phyloP scores from a whole-genome alignment of 2,797 vertebrate genomes.

The Melanotaenia pygmaea region DNA sequence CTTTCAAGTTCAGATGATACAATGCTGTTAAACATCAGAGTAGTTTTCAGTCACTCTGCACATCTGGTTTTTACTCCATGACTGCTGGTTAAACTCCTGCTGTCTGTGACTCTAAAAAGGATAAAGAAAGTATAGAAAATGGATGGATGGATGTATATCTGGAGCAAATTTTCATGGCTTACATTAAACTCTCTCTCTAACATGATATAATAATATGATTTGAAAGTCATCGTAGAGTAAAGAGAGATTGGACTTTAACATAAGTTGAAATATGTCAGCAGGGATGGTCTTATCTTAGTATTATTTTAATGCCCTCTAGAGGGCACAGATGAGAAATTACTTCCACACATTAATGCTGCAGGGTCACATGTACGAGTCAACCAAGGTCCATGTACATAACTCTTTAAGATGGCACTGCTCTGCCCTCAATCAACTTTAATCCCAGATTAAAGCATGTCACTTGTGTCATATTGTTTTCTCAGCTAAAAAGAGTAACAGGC shows the following conservation, averaged over 20 bases:
- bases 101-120: not conserved
- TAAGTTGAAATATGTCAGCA: not conserved
- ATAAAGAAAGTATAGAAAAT: not conserved
- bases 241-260: not conserved
- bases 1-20: not conserved
- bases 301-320: slow-evolving; percentile 51
- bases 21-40: not conserved
- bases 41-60: not conserved
- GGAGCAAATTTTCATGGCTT: not conserved
- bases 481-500: not conserved
- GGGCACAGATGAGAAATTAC: slow-evolving; percentile 36
- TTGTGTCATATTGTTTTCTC: slow-evolving; percentile 43
- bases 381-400: slow-evolving; percentile 62
- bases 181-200: not conserved
- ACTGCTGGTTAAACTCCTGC: slow-evolving; percentile 2
- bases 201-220: not conserved
- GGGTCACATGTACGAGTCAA: slow-evolving; percentile 61
- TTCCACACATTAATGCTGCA: slow-evolving; percentile 34
- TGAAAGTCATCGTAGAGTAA: not conserved
- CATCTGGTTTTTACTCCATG: not conserved
- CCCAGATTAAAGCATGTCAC: slow-evolving; percentile 78
- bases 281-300: not conserved
- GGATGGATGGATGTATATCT: not conserved
- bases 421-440: slow-evolving; percentile 79
- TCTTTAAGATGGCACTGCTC: slow-evolving; percentile 77